These are phyloP conservation scores for Phymorhynchus buccinoides DNA, from an alignment of 1,140 invertebrate species.

Conservation along the genomic window DNA sequence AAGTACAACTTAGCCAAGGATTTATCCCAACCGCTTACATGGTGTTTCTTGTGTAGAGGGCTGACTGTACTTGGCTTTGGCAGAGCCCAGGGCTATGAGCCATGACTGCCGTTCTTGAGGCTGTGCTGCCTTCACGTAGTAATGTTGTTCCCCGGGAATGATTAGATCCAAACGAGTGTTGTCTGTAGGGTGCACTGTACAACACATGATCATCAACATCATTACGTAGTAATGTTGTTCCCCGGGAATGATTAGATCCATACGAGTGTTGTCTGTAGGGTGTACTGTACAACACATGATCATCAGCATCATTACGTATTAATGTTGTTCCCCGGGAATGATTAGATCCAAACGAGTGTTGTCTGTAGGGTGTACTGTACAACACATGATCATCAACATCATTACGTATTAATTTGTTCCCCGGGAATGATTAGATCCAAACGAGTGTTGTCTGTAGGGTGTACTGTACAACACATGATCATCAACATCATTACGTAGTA, in stretches of 20 bases:
- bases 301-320: constrained; percentile 78
- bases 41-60: constrained; percentile 23
- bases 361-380: constrained; percentile 82
- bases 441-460: constrained; percentile 81
- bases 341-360: constrained; percentile 83
- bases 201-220: background rate
- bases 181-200: constrained; percentile 82
- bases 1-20: too few relatives aligned
- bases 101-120: constrained; percentile 85
- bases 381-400: background rate
- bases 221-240: constrained; percentile 86
- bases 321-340: constrained; percentile 86
- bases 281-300: constrained; percentile 76
- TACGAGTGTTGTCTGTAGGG: constrained; percentile 80
- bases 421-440: constrained; percentile 86
- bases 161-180: constrained; percentile 83
- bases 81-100: constrained; percentile 85
- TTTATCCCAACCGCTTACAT: background rate
- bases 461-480: constrained; percentile 77
- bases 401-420: constrained; percentile 77
- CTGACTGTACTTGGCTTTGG: constrained; percentile 78
- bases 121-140: constrained; percentile 84
- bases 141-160: constrained; percentile 86
- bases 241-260: constrained; percentile 86
- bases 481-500: too few relatives aligned